Conservation (phyloP, 2,113 vertebrate genomes). For the Otus sunia region DNA sequence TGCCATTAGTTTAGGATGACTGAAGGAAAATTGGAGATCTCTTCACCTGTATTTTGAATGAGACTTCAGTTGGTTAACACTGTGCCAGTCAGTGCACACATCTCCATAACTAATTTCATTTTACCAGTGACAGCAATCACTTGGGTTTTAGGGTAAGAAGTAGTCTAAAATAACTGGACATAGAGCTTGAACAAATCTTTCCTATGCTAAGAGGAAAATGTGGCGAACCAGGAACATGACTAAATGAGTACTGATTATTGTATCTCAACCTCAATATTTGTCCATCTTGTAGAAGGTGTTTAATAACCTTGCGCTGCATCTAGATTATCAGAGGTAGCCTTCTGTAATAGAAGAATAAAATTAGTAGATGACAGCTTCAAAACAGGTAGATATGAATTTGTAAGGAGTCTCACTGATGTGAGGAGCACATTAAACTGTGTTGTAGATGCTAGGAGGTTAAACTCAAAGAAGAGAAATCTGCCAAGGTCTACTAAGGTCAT, state of each 20-base stretch:
- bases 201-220: background rate
- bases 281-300: background rate
- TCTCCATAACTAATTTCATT: background rate
- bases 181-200: background rate
- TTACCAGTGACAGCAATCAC: background rate
- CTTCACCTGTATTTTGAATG: background rate
- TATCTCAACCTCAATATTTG: background rate
- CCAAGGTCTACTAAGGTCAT: background rate
- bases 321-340: background rate
- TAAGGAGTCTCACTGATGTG: background rate
- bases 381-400: background rate
- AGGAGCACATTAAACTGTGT: accelerated
- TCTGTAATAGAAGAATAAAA: background rate
- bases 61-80: background rate
- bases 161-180: background rate
- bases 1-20: background rate
- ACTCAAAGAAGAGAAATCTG: background rate
- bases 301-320: background rate
- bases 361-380: background rate
- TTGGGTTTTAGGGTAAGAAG: background rate
- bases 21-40: background rate
- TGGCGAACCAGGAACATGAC: background rate
- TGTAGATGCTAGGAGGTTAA: background rate
- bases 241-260: background rate
- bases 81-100: background rate